Evolutionary conservation across 2,797 vertebrate genomes (phyloP).

Genomic region (Menidia menidia): DNA sequence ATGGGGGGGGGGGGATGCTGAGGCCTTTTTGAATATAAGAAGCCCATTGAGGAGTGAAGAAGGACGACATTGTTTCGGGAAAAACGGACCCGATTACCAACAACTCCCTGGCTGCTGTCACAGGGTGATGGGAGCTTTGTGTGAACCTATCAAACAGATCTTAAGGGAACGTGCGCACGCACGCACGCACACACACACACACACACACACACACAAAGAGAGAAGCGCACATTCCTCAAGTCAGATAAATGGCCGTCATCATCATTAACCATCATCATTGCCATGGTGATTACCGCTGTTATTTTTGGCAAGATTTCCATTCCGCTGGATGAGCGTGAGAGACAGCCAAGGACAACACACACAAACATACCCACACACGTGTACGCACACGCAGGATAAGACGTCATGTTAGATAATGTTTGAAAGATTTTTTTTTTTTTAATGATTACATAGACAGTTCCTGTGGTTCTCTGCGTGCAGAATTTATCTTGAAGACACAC

Average conservation of each 20-base stretch:
- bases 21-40: conserved; percentile 63
- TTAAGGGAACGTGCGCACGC: conserved; percentile 7
- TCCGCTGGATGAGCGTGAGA: conserved; percentile 24
- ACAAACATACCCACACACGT: not conserved
- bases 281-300: conserved; percentile 60
- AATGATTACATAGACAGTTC: not conserved
- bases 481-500: no score
- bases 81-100: conserved; percentile 60
- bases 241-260: conserved; percentile 69
- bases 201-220: conserved; percentile 12
- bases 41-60: conserved; percentile 71
- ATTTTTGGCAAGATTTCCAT: conserved; percentile 61
- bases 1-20: conserved; percentile 33
- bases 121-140: conserved; percentile 56
- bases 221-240: conserved; percentile 20
- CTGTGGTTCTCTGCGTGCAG: no score
- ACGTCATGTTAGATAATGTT: no score
- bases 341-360: conserved; percentile 52
- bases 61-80: conserved; percentile 74
- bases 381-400: not conserved
- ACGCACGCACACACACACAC: conserved; percentile 9
- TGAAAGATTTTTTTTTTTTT: not conserved
- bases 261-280: conserved; percentile 78
- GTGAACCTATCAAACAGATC: conserved; percentile 52
- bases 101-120: conserved; percentile 66